These are phyloP conservation scores for Trogon surrucura DNA, from an alignment of 2,113 vertebrate species.

Conservation along the genomic window DNA sequence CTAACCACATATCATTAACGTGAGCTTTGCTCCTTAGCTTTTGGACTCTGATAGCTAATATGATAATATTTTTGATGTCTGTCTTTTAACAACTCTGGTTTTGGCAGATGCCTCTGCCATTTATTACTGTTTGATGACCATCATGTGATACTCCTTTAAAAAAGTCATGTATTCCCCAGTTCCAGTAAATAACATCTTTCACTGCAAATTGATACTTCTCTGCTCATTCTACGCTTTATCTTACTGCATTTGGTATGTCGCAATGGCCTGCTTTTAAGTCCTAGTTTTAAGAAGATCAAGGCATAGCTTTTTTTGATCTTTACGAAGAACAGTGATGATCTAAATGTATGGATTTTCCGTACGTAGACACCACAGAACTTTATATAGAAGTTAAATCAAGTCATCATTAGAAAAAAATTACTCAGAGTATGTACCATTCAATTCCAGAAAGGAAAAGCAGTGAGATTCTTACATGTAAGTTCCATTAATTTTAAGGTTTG, in stretches of 20 bases:
- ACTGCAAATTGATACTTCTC: background rate
- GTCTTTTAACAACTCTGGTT: background rate
- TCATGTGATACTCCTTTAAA: background rate
- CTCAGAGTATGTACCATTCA: background rate
- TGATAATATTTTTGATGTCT: background rate
- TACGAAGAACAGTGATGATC: background rate
- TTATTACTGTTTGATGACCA: background rate
- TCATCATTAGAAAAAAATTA: background rate
- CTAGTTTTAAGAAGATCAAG: background rate
- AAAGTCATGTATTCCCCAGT: background rate
- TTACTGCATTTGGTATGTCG: background rate
- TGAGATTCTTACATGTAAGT: background rate
- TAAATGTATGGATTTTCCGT: background rate
- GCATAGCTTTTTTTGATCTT: background rate
- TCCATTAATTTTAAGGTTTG: background rate
- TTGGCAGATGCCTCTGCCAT: background rate
- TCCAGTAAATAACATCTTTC: background rate
- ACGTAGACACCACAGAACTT: background rate
- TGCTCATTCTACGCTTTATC: background rate
- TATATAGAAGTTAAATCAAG: background rate
- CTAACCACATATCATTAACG: background rate
- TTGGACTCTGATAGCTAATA: constrained; percentile 19
- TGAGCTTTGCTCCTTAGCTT: constrained; percentile 32
- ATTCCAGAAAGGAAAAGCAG: background rate
- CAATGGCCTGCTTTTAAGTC: background rate